phyloP scores from a whole-genome alignment of 2,888 invertebrate genomes.

The Calliopum simillimum region DNA sequence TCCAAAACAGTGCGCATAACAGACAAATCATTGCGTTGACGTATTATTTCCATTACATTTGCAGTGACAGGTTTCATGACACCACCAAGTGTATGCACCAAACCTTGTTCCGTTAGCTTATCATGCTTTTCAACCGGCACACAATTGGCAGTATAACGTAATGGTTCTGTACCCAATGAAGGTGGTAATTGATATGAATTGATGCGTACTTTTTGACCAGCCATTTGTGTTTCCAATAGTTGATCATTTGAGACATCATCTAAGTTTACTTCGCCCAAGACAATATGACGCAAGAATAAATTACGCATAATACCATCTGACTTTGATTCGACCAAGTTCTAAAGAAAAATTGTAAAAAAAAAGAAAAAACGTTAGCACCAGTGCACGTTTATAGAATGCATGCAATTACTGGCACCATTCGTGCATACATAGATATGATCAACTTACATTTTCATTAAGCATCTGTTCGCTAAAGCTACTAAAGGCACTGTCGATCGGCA shows the following conservation, averaged over 20 bases:
- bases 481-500: conserved; percentile 74
- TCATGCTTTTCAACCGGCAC: conserved; percentile 73
- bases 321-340: conserved; percentile 70
- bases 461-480: conserved; percentile 70
- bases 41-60: conserved; percentile 72
- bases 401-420: neutral
- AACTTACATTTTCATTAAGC: conserved; percentile 69
- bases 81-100: conserved; percentile 75
- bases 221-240: conserved; percentile 62
- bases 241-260: conserved; percentile 73
- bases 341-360: conserved; percentile 22
- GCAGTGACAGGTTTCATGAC: conserved; percentile 71
- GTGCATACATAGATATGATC: neutral
- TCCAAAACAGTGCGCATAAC: conserved; percentile 71
- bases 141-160: conserved; percentile 75
- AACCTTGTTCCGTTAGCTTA: conserved; percentile 74
- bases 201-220: conserved; percentile 64
- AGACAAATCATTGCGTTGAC: conserved; percentile 71
- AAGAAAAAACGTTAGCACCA: neutral
- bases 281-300: conserved; percentile 71
- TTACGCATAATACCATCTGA: conserved; percentile 65
- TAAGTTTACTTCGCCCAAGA: conserved; percentile 71
- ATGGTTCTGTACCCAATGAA: conserved; percentile 56
- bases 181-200: conserved; percentile 62
- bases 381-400: neutral